These are phyloP conservation scores for Crotalus helleri DNA, from an alignment of 2,113 vertebrate genomes.

Conservation along the genomic window DNA sequence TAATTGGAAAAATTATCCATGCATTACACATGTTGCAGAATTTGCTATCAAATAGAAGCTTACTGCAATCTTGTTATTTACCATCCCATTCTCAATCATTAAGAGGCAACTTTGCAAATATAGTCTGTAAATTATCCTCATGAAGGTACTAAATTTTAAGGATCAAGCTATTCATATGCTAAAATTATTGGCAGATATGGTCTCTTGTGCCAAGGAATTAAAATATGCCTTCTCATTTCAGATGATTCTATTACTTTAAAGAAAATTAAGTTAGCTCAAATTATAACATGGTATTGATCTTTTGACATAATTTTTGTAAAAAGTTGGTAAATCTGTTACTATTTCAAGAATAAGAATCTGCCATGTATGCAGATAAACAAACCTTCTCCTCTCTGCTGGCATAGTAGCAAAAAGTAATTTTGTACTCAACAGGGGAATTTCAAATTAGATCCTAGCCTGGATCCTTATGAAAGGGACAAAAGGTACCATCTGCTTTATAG, in stretches of 20 bases:
- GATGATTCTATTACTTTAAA: neutral
- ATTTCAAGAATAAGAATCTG: neutral
- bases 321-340: neutral
- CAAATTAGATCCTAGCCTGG: slow-evolving; percentile 29
- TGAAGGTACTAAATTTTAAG: neutral
- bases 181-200: neutral
- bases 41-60: no score
- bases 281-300: neutral
- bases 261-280: neutral
- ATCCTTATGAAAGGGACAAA: slow-evolving; percentile 35
- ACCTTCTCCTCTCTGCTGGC: slow-evolving; percentile 12
- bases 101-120: neutral
- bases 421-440: slow-evolving; percentile 36
- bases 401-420: slow-evolving; percentile 44
- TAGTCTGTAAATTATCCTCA: neutral
- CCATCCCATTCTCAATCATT: neutral
- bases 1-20: no score
- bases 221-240: neutral
- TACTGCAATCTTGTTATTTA: no score
- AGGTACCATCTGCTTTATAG: slow-evolving; percentile 44
- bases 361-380: slow-evolving; percentile 9
- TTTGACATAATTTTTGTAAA: neutral
- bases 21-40: no score
- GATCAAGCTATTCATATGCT: neutral
- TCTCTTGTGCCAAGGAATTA: neutral